A percentile compares a stretch with the other conserved stretches of the same genome.
These are phyloP conservation scores for Rapana venosa DNA, from an alignment of 2,888 invertebrate genomes.

Conservation along the genomic window DNA sequence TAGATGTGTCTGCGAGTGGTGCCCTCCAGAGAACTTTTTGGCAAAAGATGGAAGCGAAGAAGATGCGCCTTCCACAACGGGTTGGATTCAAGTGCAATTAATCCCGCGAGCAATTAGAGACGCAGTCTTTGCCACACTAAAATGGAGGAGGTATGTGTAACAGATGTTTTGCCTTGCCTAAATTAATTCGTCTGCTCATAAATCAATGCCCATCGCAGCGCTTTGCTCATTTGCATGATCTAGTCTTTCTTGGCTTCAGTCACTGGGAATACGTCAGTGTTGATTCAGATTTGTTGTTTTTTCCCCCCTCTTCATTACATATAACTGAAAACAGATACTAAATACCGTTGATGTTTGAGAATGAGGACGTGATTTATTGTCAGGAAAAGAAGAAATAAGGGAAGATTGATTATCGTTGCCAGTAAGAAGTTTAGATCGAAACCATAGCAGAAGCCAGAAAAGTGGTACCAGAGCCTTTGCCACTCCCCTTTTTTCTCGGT, in stretches of 20 bases:
- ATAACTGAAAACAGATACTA: no score
- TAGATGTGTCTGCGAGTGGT: slow-evolving; percentile 25
- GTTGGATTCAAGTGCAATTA: slow-evolving; percentile 10
- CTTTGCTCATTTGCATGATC: slow-evolving; percentile 10
- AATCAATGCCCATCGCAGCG: not conserved
- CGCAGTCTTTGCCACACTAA: slow-evolving; percentile 12
- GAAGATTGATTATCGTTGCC: no score
- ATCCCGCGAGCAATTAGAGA: not conserved
- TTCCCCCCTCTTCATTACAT: no score
- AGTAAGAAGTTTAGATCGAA: no score
- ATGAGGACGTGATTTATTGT: no score
- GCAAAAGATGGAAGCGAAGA: slow-evolving; percentile 22
- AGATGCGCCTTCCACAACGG: not conserved
- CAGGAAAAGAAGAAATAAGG: no score
- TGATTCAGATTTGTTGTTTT: no score
- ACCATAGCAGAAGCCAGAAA: no score
- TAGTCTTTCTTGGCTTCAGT: no score
- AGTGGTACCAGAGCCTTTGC: not conserved
- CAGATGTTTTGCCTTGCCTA: slow-evolving; percentile 32
- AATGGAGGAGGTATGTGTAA: slow-evolving; percentile 44
- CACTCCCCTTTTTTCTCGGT: not conserved
- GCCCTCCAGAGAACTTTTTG: slow-evolving; percentile 32
- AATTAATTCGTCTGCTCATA: slow-evolving; percentile 32
- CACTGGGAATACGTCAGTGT: no score
- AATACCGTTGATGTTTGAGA: no score